These are phyloP conservation scores for Perizoma affinitatum DNA, from an alignment of 2,888 invertebrate genomes.

Conservation along the genomic window DNA sequence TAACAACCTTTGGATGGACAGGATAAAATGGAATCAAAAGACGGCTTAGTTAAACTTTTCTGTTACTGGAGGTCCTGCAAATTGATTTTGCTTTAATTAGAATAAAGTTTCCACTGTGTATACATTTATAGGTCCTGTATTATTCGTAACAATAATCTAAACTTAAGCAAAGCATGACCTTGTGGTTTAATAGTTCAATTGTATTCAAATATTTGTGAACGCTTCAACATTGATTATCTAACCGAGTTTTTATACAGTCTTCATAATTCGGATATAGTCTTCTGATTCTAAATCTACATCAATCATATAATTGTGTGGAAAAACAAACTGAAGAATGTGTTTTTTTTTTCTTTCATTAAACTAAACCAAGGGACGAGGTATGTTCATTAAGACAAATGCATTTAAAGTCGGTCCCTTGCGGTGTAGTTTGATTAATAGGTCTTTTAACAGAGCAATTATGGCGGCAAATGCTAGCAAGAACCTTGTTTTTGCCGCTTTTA, in stretches of 20 bases:
- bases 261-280: too few species aligned
- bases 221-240: constrained; percentile 1
- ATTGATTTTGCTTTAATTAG: too few species aligned
- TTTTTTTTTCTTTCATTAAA: constrained; percentile 17
- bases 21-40: too few species aligned
- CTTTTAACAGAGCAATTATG: constrained; percentile 61
- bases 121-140: background rate
- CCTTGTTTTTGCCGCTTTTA: constrained; percentile 23
- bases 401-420: constrained; percentile 31
- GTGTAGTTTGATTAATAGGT: constrained; percentile 60
- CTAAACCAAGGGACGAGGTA: constrained; percentile 7
- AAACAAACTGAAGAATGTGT: background rate
- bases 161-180: constrained; percentile 12
- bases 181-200: constrained; percentile 13
- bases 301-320: background rate
- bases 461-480: constrained; percentile 29
- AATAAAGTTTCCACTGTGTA: constrained; percentile 24
- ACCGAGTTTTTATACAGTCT: too few species aligned
- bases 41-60: too few species aligned
- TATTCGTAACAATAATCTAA: constrained; percentile 4
- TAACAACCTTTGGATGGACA: too few species aligned
- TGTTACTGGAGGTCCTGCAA: too few species aligned
- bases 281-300: too few species aligned
- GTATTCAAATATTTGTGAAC: constrained; percentile 8
- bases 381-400: constrained; percentile 37